A percentile compares a stretch with the other conserved stretches of the same genome.
phyloP scores from a whole-genome alignment of 2,113 vertebrate genomes.

The Coptodon bakossiorum region DNA sequence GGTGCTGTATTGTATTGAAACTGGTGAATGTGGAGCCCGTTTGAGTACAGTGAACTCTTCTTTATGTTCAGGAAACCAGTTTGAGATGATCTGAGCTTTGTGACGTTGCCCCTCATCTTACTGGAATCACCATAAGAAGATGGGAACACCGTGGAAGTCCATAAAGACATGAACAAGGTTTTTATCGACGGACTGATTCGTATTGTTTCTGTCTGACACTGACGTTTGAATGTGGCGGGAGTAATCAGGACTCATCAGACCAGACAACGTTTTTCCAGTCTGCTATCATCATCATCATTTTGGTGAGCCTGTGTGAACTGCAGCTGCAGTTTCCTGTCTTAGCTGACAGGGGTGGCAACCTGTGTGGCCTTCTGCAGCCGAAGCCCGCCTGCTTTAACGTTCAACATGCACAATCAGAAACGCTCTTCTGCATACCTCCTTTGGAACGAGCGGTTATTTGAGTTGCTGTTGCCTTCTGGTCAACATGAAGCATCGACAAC shows the following conservation, averaged over 20 bases:
- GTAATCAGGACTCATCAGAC: neutral
- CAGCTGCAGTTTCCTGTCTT: neutral
- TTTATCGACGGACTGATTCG: neutral
- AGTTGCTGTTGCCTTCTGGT: neutral
- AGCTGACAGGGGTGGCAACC: neutral
- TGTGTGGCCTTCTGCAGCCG: neutral
- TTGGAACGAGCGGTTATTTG: neutral
- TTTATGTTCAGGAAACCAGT: neutral
- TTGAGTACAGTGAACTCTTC: neutral
- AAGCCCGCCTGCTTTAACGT: accelerated
- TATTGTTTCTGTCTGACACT: neutral
- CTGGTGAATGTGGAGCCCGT: neutral
- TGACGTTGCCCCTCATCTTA: neutral
- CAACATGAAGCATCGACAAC: neutral
- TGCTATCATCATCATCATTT: neutral
- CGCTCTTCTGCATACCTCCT: neutral
- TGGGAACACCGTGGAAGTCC: neutral
- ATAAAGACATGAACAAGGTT: neutral
- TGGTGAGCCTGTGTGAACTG: neutral
- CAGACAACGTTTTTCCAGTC: neutral
- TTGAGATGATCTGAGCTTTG: neutral
- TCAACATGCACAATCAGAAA: neutral
- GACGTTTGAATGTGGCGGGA: neutral
- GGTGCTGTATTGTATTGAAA: neutral
- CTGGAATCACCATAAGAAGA: neutral